Base-by-base conservation (phyloP, 2,888 invertebrate genomes). In the Mactromeris polynyma region DNA sequence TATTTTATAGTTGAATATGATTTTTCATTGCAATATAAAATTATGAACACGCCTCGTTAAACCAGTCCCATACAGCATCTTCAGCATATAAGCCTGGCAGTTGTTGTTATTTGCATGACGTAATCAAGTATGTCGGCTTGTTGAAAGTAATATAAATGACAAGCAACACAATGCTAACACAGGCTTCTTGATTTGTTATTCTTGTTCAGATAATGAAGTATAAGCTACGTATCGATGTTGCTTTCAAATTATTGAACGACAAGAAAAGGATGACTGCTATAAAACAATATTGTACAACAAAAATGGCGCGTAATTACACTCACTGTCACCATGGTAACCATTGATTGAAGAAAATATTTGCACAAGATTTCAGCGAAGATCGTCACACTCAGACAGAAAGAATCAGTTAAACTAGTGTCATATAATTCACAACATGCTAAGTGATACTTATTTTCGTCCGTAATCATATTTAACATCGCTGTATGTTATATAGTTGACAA, bases 291-390 rank as follows among this genome's bases (percentile, higher is more conserved):
- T 26, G 26, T 78, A 46, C 40, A 51, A 78, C 82, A 86, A 87
- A 85, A 87, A 87, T 87, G 87, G 69, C 77, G 87, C 42, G 64
- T 83, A 64, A 87, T 83, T 83, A 69, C 83, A 64, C 77, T 46
- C 36, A 73, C 17, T 33, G 87, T 87, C 78, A 7, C 80, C 69
- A 83, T 87, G 80, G 83, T 6, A 87, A 87, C 87, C 36, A 42
- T 79, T 64, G 58, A 64, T 64, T 64, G 58, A 64, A 64, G 58
- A 64, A 64, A 64, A 64, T 64, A 26, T 64, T 64, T 64, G 26
- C 26, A 64, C 58, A 64, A 64, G 58, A 64, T 64, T 64, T 64
- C 26, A 64, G 11, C 3, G 9, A 26, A 26, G 58, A 64, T 64
- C 58, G 58, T 64, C 58, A 26, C 11, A 46, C 26, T 11, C 58